Conservation (phyloP, 2,888 invertebrate genomes). For the Eudemis profundana region DNA sequence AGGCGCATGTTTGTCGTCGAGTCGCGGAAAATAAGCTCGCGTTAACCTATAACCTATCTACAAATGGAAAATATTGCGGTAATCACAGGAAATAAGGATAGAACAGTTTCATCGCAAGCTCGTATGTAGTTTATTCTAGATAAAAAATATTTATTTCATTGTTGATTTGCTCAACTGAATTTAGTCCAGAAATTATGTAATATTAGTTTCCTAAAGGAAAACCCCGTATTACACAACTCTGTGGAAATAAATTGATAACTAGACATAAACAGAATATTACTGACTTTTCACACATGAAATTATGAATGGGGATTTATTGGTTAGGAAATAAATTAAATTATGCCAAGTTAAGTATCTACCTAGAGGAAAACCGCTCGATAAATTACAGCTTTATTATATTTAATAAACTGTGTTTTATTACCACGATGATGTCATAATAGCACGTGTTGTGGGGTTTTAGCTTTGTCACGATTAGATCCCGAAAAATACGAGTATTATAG, state of each 20-base stretch:
- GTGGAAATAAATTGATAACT: too few relatives aligned
- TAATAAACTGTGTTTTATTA: constrained; percentile 43
- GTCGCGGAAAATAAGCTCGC: too few relatives aligned
- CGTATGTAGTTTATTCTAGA: too few relatives aligned
- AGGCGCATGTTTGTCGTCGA: too few relatives aligned
- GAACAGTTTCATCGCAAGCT: too few relatives aligned
- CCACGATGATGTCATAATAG: constrained; percentile 23
- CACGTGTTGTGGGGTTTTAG: constrained; percentile 31
- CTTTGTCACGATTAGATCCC: constrained; percentile 28
- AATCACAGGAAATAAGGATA: too few relatives aligned
- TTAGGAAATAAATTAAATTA: constrained; percentile 20
- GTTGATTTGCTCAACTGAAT: neutral
- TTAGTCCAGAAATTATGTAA: neutral
- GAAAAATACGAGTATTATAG: constrained; percentile 7
- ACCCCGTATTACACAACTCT: neutral
- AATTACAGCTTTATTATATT: constrained; percentile 50
- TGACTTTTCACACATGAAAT: constrained; percentile 6
- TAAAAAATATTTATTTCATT: neutral
- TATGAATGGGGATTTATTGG: constrained; percentile 20
- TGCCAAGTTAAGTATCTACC: constrained; percentile 29
- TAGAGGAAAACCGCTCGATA: constrained; percentile 61
- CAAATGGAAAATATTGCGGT: too few relatives aligned
- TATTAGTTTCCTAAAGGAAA: neutral
- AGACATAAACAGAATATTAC: neutral
- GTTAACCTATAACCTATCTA: too few relatives aligned